A percentile compares a stretch with the other conserved stretches of the same genome.
Conservation (phyloP, 37 sponge, comb jelly and placozoan species). For the Lycopodina hypogea region DNA sequence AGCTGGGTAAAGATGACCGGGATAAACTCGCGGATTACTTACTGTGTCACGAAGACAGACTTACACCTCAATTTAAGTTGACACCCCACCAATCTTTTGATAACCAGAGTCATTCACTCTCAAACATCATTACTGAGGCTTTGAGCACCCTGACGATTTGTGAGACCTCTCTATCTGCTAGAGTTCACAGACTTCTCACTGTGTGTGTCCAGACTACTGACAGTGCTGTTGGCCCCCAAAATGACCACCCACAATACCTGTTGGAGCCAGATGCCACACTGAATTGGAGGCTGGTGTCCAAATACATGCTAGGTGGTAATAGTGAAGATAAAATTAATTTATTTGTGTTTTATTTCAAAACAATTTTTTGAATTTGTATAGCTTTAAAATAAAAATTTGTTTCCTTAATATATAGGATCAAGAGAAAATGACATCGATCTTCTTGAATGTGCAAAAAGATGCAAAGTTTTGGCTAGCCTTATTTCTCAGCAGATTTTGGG, state of each 20-base stretch:
- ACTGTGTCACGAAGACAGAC: too few species aligned
- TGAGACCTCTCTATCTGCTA: constrained; percentile 28
- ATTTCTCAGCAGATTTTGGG: neutral
- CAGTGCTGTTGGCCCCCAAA: too few species aligned
- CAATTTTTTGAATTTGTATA: too few species aligned
- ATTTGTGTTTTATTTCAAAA: too few species aligned
- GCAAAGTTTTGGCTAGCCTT: constrained; percentile 10
- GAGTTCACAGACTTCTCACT: neutral
- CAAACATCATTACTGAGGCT: neutral
- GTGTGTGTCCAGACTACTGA: neutral
- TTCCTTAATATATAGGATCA: too few species aligned
- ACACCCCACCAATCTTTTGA: neutral
- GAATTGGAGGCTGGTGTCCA: constrained; percentile 27
- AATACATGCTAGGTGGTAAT: constrained; percentile 8
- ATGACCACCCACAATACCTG: neutral
- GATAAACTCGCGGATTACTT: too few species aligned
- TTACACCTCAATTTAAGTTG: too few species aligned
- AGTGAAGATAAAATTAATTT: neutral
- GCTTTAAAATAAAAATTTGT: too few species aligned
- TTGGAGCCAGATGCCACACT: constrained; percentile 14
- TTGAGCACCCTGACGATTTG: neutral
- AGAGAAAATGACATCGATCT: neutral
- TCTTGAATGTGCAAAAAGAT: constrained; percentile 19
- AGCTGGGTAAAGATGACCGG: neutral
- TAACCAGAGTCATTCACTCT: neutral